Conservation (phyloP, 2,888 invertebrate species). For the Trichopria drosophilae region DNA sequence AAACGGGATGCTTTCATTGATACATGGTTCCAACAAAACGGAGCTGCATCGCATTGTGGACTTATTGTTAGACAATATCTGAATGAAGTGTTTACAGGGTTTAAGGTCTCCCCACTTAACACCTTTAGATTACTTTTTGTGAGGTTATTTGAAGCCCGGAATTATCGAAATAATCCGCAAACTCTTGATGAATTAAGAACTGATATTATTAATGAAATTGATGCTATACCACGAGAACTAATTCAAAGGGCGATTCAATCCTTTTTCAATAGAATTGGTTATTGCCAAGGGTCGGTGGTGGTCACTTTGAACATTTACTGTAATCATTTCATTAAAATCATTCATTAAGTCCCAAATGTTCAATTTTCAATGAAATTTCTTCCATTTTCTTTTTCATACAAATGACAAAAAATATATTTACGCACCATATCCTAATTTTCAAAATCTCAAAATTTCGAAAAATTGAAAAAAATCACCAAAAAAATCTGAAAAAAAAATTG, state of each 20-base stretch:
- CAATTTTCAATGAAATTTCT: too few species aligned
- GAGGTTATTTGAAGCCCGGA: conserved; percentile 21
- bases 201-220: conserved; percentile 12
- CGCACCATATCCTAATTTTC: too few species aligned
- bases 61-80: conserved; percentile 15
- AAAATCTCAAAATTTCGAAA: too few species aligned
- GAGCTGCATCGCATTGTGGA: conserved; percentile 21
- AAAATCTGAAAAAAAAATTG: too few species aligned
- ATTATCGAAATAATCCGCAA: conserved; percentile 19
- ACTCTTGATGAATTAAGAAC: conserved; percentile 13
- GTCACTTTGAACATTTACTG: too few species aligned
- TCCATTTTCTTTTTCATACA: too few species aligned
- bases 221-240: neutral
- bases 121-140: conserved; percentile 28
- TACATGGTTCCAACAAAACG: conserved; percentile 29
- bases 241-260: neutral
- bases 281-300: too few species aligned
- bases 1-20: conserved; percentile 14
- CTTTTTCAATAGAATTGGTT: conserved; percentile 6
- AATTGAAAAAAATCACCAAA: too few species aligned
- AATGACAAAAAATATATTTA: too few species aligned
- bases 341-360: too few species aligned
- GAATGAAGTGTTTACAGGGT: conserved; percentile 13
- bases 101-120: conserved; percentile 24
- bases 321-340: too few species aligned